phyloP scores from a whole-genome alignment of 2,113 vertebrate species.

The Alouatta palliata region DNA sequence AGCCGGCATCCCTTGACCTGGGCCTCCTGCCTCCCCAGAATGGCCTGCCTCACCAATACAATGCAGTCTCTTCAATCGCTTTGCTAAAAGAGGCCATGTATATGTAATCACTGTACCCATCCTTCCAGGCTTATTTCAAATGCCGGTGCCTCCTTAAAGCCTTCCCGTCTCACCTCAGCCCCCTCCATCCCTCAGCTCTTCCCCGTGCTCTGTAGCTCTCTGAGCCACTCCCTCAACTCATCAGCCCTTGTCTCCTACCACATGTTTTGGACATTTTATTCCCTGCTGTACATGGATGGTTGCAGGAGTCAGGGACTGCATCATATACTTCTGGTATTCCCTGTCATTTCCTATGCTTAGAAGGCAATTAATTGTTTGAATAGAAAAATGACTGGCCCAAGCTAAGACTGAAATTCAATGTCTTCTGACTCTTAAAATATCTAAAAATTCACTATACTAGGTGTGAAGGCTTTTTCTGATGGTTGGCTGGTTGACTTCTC shows the following conservation, averaged over 20 bases:
- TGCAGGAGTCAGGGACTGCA: not conserved
- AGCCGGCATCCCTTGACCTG: not conserved
- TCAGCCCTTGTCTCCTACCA: not conserved
- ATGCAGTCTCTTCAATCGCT: not conserved
- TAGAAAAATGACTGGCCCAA: not conserved
- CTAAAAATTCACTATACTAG: not conserved
- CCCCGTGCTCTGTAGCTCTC: no score
- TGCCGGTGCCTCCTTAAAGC: not conserved
- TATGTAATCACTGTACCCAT: not conserved
- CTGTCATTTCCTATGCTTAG: not conserved
- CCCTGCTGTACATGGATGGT: not conserved
- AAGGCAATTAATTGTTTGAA: not conserved
- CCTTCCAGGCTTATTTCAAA: not conserved
- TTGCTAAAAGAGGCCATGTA: not conserved
- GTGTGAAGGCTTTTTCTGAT: not conserved
- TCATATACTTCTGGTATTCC: not conserved
- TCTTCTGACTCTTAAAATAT: not conserved
- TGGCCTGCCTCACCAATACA: not conserved
- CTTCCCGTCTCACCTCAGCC: no score
- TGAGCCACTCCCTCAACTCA: not conserved
- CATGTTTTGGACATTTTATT: not conserved
- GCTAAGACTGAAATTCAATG: not conserved
- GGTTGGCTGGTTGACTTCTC: not conserved
- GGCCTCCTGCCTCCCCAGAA: not conserved
- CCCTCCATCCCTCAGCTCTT: not conserved